Conservation (phyloP, 2,113 vertebrate genomes). For the Cyanoderma ruficeps region DNA sequence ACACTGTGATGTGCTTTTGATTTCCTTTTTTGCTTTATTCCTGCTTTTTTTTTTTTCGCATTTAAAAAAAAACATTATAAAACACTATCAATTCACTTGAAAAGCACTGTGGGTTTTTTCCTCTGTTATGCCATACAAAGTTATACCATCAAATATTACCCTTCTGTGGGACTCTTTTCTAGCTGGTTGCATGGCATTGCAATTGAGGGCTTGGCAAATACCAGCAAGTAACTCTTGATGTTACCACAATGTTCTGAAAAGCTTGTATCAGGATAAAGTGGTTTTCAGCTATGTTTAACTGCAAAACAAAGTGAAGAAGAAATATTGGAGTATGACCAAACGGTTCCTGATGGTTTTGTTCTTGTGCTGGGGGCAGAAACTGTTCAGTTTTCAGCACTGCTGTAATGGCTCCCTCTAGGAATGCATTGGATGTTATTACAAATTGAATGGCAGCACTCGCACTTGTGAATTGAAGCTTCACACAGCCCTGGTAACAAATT, state of each 20-base stretch:
- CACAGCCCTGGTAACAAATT: background rate
- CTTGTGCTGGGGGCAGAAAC: background rate
- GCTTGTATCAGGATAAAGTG: background rate
- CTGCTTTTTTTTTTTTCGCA: background rate
- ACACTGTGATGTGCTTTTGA: background rate
- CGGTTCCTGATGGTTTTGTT: background rate
- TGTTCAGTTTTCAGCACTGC: background rate
- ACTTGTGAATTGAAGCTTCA: fast-evolving
- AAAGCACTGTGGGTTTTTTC: background rate
- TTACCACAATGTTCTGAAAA: background rate
- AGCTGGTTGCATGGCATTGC: background rate
- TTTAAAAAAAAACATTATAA: background rate
- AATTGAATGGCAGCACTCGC: background rate
- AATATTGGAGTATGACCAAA: background rate
- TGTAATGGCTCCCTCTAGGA: background rate
- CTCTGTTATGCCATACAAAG: background rate
- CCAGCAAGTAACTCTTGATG: background rate
- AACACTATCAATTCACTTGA: background rate
- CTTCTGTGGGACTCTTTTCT: background rate
- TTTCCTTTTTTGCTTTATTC: background rate
- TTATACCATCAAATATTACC: background rate
- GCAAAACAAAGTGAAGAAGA: background rate
- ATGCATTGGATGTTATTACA: background rate
- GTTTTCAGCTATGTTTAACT: background rate
- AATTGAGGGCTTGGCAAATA: background rate